A percentile compares a stretch with the other conserved stretches of the same genome.
Conservation (phyloP, 2,113 vertebrate genomes). For the Stigmatopora argus region DNA sequence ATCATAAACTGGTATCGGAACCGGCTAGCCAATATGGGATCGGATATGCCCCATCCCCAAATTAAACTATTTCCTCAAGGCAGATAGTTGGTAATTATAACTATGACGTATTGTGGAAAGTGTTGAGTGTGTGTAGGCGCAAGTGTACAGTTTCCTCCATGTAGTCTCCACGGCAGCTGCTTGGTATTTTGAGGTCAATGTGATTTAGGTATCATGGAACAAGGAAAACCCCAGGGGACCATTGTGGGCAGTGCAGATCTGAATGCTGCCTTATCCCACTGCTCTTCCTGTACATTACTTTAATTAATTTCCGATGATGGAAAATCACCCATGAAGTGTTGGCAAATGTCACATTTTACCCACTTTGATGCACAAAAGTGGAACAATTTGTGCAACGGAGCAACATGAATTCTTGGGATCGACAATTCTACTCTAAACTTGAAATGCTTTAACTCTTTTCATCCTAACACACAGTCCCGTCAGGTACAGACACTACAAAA, state of each 20-base stretch:
- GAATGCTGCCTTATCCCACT: slow-evolving; percentile 31
- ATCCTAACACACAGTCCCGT: neutral
- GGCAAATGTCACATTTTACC: slow-evolving; percentile 10
- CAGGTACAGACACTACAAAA: neutral
- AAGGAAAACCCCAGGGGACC: slow-evolving; percentile 53
- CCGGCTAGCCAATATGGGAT: too few relatives aligned
- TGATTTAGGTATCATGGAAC: slow-evolving; percentile 59
- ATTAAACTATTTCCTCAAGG: slow-evolving; percentile 40
- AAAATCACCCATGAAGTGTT: slow-evolving; percentile 35
- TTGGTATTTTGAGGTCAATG: slow-evolving; percentile 58
- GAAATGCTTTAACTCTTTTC: neutral
- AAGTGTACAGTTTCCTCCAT: slow-evolving; percentile 26
- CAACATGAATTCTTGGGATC: neutral
- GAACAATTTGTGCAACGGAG: neutral
- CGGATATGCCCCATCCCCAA: too few relatives aligned
- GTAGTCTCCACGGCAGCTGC: slow-evolving; percentile 53
- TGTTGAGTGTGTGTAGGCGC: slow-evolving; percentile 34
- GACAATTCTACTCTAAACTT: neutral
- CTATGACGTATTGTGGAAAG: slow-evolving; percentile 28
- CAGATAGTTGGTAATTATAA: slow-evolving; percentile 25
- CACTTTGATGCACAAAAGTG: slow-evolving; percentile 13
- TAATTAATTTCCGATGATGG: slow-evolving; percentile 34
- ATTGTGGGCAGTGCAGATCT: slow-evolving; percentile 33
- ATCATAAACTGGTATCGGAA: too few relatives aligned
- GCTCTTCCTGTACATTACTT: slow-evolving; percentile 37